Percentiles rank a stretch among this genome's conserved stretches.
Conservation (phyloP, 2,113 vertebrate species). For the Egretta garzetta region DNA sequence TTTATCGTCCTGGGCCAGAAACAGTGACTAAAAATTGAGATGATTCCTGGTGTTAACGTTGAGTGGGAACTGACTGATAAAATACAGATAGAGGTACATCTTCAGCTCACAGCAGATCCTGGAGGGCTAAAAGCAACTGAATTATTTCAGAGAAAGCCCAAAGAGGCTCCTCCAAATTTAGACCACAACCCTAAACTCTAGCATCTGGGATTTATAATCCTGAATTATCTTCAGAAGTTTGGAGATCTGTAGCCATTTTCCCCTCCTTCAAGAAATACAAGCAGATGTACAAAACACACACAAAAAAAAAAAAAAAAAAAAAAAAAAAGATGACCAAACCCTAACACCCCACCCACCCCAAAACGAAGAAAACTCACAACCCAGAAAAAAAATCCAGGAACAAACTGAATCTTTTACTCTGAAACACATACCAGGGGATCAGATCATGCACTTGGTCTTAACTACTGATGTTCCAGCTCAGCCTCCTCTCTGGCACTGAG, state of each 20-base stretch:
- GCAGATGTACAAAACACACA: background rate
- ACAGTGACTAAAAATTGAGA: background rate
- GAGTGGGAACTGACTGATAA: background rate
- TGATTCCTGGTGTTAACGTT: fast-evolving
- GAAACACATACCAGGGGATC: background rate
- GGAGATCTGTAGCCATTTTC: background rate
- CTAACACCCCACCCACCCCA: fast-evolving
- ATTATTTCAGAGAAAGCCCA: background rate
- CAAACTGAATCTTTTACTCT: background rate
- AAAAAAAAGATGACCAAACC: background rate
- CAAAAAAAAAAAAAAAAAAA: background rate
- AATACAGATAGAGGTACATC: background rate
- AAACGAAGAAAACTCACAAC: background rate
- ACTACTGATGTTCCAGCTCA: background rate
- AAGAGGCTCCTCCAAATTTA: background rate
- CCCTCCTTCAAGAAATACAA: background rate
- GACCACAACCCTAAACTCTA: background rate
- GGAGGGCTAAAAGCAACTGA: background rate
- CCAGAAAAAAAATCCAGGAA: background rate
- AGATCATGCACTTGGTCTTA: background rate
- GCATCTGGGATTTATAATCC: background rate
- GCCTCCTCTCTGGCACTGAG: background rate
- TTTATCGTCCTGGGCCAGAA: background rate
- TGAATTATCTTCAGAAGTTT: background rate
- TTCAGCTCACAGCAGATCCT: background rate